phyloP scores from a whole-genome alignment of 2,797 vertebrate species.

The Cuculus canorus region DNA sequence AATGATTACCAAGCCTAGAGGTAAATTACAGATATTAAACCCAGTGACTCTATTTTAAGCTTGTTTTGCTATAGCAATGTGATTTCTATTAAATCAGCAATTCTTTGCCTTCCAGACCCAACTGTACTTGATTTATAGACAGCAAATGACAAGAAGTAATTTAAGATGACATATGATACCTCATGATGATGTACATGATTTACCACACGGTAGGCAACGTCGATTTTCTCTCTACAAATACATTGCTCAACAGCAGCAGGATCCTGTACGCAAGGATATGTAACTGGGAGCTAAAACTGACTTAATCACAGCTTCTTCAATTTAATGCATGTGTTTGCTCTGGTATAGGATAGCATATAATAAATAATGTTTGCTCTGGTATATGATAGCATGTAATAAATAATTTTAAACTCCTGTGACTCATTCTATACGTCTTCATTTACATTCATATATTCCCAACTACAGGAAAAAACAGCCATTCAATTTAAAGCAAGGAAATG shows the following conservation, averaged over 20 bases:
- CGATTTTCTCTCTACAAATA: slow-evolving; percentile 45
- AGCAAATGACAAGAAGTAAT: background rate
- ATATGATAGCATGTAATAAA: background rate
- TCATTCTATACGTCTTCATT: background rate
- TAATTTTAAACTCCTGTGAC: background rate
- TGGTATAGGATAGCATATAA: background rate
- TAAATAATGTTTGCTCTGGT: slow-evolving; percentile 11
- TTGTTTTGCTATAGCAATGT: slow-evolving; percentile 7
- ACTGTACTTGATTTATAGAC: slow-evolving; percentile 42
- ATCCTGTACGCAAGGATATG: background rate
- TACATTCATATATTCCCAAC: background rate
- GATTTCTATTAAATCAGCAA: slow-evolving; percentile 41
- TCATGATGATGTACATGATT: background rate
- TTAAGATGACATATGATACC: slow-evolving; percentile 1
- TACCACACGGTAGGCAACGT: background rate
- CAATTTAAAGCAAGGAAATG: background rate
- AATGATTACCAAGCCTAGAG: background rate
- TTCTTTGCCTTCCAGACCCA: slow-evolving; percentile 36
- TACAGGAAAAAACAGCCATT: background rate
- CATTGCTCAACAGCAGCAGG: slow-evolving; percentile 13
- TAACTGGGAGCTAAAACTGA: background rate
- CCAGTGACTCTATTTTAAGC: background rate
- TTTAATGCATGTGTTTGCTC: background rate
- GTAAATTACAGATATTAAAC: background rate
- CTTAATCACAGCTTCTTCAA: background rate